A percentile compares a stretch with the other conserved stretches of the same genome.
These are phyloP conservation scores for Euwallacea fornicatus DNA, from an alignment of 1,140 invertebrate genomes.

Conservation along the genomic window DNA sequence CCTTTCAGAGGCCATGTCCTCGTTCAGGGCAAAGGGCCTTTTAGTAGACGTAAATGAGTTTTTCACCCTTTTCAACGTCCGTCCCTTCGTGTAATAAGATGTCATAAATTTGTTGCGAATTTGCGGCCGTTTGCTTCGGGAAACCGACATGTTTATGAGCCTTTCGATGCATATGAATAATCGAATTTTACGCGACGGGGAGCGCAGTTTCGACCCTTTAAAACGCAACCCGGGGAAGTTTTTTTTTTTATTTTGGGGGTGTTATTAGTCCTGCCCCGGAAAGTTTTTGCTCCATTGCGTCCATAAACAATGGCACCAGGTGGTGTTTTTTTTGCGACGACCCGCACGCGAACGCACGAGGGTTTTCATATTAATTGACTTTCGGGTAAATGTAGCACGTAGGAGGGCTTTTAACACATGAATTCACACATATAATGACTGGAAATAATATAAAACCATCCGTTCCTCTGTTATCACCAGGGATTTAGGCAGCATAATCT, in stretches of 20 bases:
- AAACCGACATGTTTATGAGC: not conserved
- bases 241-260: not conserved
- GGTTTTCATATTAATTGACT: slow-evolving; percentile 23
- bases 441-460: not conserved
- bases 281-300: slow-evolving; percentile 20
- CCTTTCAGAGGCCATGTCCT: slow-evolving; percentile 16
- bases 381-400: slow-evolving; percentile 15
- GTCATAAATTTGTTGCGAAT: slow-evolving; percentile 22
- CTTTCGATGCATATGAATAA: not conserved
- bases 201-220: not conserved
- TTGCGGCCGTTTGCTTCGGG: slow-evolving; percentile 6
- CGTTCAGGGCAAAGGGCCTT: slow-evolving; percentile 20
- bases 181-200: not conserved
- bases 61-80: slow-evolving; percentile 34
- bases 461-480: not conserved
- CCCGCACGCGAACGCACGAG: slow-evolving; percentile 6
- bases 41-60: slow-evolving; percentile 33
- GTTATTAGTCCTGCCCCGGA: slow-evolving; percentile 11
- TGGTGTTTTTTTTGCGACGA: slow-evolving; percentile 20
- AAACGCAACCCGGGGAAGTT: not conserved
- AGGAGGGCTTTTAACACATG: not conserved
- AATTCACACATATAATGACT: slow-evolving; percentile 5
- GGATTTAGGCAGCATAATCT: too few relatives aligned
- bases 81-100: slow-evolving; percentile 25
- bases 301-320: slow-evolving; percentile 18